Percentiles rank a stretch among this genome's conserved stretches.
phyloP scores from a whole-genome alignment of 2,113 vertebrate species.

The Ailuropoda melanoleuca region DNA sequence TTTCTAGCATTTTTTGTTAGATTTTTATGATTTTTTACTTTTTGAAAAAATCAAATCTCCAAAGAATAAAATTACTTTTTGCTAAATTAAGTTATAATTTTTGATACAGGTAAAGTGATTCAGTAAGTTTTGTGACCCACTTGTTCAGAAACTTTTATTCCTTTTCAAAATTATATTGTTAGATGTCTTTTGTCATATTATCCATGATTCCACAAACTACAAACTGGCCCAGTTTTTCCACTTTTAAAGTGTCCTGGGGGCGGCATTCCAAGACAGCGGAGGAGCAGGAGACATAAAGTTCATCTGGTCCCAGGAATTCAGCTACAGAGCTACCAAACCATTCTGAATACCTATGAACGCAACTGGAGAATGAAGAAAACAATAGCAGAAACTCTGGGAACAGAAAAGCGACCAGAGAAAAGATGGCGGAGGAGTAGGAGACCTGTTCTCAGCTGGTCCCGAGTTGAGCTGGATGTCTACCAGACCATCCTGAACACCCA shows the following conservation, averaged over 20 bases:
- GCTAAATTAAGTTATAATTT: not conserved
- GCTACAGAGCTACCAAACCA: too few species aligned
- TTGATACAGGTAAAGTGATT: not conserved
- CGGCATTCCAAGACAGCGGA: too few species aligned
- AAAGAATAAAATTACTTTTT: not conserved
- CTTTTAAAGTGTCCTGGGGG: not conserved
- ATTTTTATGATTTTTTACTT: not conserved
- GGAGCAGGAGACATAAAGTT: too few species aligned
- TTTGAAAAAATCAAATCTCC: not conserved
- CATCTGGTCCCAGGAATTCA: too few species aligned
- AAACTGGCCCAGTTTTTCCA: not conserved
- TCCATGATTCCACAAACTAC: not conserved
- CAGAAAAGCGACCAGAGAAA: too few species aligned
- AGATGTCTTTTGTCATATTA: not conserved
- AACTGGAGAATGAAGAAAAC: too few species aligned
- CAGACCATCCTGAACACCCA: too few species aligned
- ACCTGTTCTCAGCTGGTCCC: too few species aligned
- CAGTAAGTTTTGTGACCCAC: not conserved
- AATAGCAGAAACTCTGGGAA: too few species aligned
- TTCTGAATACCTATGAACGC: too few species aligned
- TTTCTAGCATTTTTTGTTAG: not conserved
- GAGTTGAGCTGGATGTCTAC: too few species aligned
- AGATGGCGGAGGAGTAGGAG: too few species aligned
- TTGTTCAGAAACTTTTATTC: not conserved
- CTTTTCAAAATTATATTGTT: constrained; percentile 1